Evolutionary conservation across 2,888 invertebrate species (phyloP).

Genomic region (Ernsta delagoae): DNA sequence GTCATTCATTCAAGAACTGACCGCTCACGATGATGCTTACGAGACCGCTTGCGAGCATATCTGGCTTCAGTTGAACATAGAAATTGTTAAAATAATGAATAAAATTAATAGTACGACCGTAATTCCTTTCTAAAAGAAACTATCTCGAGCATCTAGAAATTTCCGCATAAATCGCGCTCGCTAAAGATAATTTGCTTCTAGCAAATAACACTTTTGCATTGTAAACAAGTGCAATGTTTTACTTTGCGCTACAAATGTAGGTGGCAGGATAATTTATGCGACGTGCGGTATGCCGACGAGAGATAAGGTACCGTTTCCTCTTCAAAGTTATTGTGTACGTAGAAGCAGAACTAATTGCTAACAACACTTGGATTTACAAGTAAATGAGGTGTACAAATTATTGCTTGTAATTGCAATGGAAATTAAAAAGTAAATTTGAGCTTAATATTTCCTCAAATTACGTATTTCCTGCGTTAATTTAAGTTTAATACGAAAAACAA

Average conservation of each 20-base stretch:
- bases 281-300: neutral
- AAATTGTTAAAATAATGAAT: no score
- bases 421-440: no score
- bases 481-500: no score
- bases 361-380: neutral
- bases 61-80: no score
- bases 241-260: constrained; percentile 1
- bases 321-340: neutral
- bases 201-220: constrained; percentile 1
- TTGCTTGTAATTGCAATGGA: no score
- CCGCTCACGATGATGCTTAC: no score
- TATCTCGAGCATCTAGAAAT: no score
- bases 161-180: neutral
- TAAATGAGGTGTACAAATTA: no score
- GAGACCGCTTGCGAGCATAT: no score
- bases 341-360: neutral
- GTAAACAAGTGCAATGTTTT: neutral
- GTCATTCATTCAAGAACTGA: no score
- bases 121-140: neutral
- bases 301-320: neutral
- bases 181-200: neutral
- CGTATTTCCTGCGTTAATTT: no score
- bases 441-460: no score
- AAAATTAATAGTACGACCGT: neutral
- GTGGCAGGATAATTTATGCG: neutral